Percentiles rank a stretch among this genome's conserved stretches.
Evolutionary conservation across 53 echinoderm and acorn worm species (phyloP).

Genomic region (Stichopus horrens): DNA sequence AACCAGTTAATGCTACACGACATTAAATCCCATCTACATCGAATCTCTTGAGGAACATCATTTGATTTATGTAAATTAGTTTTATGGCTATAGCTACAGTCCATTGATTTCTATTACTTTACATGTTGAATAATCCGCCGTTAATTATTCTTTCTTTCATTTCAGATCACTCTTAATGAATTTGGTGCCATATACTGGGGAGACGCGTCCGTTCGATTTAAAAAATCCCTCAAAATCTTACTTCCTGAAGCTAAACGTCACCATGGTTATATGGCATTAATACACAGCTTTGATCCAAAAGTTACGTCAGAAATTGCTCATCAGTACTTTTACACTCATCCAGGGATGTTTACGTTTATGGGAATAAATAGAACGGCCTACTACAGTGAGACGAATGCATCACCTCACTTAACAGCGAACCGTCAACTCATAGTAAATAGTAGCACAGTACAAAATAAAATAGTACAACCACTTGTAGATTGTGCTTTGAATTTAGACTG

Average conservation of each 20-base stretch:
- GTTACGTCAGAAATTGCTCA: conserved; percentile 29
- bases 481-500: conserved; percentile 56
- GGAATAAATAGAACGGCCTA: conserved; percentile 60
- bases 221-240: conserved; percentile 49
- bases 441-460: conserved; percentile 50
- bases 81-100: too few relatives aligned
- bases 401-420: conserved; percentile 59
- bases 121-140: too few relatives aligned
- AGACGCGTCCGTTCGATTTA: conserved; percentile 64
- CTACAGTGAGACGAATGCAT: conserved; percentile 23
- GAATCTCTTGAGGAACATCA: too few relatives aligned
- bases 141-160: too few relatives aligned
- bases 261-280: conserved; percentile 68
- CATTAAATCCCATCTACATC: too few relatives aligned
- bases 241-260: conserved; percentile 57
- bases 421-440: conserved; percentile 67
- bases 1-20: too few relatives aligned
- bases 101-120: too few relatives aligned
- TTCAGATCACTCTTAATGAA: conserved; percentile 68
- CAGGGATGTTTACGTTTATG: conserved; percentile 46
- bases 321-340: conserved; percentile 60
- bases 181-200: conserved; percentile 82
- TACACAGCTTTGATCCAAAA: conserved; percentile 64
- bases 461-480: conserved; percentile 50
- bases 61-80: too few relatives aligned